These are phyloP conservation scores for Gymnodraco acuticeps DNA, from an alignment of 2,797 vertebrate genomes.

Conservation along the genomic window DNA sequence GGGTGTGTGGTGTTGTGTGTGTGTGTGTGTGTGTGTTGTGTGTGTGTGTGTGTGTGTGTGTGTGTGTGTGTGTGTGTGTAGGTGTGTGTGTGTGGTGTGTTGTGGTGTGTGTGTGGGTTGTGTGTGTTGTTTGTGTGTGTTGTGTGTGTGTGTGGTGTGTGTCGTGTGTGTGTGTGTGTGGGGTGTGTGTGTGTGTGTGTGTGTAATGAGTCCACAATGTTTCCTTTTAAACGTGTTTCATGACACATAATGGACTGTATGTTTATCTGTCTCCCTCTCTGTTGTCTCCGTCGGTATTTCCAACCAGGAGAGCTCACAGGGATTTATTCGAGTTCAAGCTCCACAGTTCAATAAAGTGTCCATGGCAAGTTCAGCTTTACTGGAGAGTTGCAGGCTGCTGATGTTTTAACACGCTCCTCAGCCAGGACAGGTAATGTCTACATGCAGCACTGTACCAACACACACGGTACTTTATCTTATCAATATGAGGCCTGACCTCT, in stretches of 20 bases:
- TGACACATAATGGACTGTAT: constrained; percentile 2
- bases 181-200: background rate
- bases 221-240: constrained; percentile 16
- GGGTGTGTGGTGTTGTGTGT: background rate
- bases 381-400: constrained; percentile 92
- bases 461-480: background rate
- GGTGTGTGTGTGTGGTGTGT: too few relatives aligned
- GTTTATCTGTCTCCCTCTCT: constrained; percentile 3
- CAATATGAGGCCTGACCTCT: background rate
- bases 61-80: background rate
- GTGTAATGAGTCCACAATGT: background rate
- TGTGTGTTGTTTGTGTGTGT: too few relatives aligned
- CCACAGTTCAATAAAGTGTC: constrained; percentile 97
- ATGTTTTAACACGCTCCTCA: constrained; percentile 93
- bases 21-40: too few relatives aligned
- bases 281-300: constrained; percentile 3
- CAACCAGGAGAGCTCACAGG: constrained; percentile 87
- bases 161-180: too few relatives aligned
- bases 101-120: background rate
- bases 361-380: constrained; percentile 98
- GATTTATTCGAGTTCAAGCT: constrained; percentile 95
- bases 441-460: background rate
- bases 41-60: background rate
- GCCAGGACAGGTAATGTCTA: constrained; percentile 90
- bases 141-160: too few relatives aligned